Conservation (phyloP, 2,113 vertebrate species). For the Scophthalmus maximus region DNA sequence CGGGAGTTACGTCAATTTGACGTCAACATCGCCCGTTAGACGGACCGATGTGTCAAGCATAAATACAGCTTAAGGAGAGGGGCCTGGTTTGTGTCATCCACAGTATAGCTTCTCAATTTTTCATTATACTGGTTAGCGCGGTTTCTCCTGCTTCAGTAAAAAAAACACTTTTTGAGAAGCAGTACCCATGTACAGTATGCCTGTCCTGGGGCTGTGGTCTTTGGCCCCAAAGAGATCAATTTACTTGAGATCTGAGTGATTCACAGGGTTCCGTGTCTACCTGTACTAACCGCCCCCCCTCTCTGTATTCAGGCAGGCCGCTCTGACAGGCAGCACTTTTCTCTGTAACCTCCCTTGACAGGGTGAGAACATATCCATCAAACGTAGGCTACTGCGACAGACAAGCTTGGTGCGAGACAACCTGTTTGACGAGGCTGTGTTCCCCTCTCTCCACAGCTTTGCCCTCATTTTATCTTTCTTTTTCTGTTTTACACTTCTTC, state of each 20-base stretch:
- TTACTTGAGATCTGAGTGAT: slow-evolving; percentile 67
- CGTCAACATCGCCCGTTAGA: no score
- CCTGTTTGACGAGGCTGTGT: slow-evolving; percentile 67
- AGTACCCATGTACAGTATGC: no score
- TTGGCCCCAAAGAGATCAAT: slow-evolving; percentile 78
- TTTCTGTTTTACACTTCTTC: slow-evolving; percentile 34
- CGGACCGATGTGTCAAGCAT: no score
- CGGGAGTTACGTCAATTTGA: no score
- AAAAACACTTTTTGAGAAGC: slow-evolving; percentile 14
- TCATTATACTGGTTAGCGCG: no score
- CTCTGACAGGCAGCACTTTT: slow-evolving; percentile 76
- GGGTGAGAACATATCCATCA: slow-evolving; percentile 79
- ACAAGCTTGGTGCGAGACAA: slow-evolving; percentile 70
- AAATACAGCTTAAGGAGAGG: no score
- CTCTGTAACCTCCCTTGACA: slow-evolving; percentile 73
- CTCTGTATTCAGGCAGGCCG: slow-evolving; percentile 26
- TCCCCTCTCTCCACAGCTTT: slow-evolving; percentile 55
- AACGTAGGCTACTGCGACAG: slow-evolving; percentile 59
- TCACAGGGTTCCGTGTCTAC: slow-evolving; percentile 59
- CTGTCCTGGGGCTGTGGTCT: slow-evolving; percentile 28
- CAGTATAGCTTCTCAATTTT: no score
- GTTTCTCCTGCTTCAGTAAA: slow-evolving; percentile 7
- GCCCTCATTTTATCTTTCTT: slow-evolving; percentile 65
- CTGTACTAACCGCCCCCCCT: slow-evolving; percentile 31
- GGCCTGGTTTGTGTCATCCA: no score